phyloP scores from a whole-genome alignment of 2,113 vertebrate species.

The Piaya cayana region DNA sequence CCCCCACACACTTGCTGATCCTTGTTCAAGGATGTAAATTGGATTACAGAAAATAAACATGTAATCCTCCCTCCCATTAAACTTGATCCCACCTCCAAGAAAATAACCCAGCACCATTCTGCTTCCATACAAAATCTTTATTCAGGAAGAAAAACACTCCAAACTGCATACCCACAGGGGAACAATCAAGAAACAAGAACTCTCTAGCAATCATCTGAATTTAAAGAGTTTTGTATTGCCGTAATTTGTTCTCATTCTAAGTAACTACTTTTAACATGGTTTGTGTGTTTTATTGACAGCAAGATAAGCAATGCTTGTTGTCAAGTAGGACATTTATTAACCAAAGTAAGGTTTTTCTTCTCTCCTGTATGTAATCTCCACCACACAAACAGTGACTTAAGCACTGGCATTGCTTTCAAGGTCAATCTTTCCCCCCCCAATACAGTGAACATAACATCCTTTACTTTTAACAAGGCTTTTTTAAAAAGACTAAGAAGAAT shows the following conservation, averaged over 20 bases:
- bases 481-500: neutral
- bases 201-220: neutral
- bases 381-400: neutral
- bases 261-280: neutral
- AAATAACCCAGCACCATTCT: neutral
- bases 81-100: neutral
- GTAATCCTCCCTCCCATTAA: neutral
- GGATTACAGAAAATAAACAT: neutral
- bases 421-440: neutral
- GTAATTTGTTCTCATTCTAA: neutral
- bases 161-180: neutral
- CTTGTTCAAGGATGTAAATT: neutral
- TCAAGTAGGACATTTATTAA: slow-evolving; percentile 20
- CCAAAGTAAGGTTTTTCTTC: neutral
- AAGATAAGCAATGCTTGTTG: neutral
- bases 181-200: neutral
- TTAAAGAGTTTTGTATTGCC: neutral
- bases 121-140: neutral
- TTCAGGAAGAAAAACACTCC: neutral
- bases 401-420: neutral
- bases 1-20: neutral
- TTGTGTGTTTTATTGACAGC: neutral
- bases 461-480: neutral
- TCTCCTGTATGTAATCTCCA: neutral
- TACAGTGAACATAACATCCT: neutral